phyloP scores from a whole-genome alignment of 2,888 invertebrate genomes.

The Crepidodera aurea region DNA sequence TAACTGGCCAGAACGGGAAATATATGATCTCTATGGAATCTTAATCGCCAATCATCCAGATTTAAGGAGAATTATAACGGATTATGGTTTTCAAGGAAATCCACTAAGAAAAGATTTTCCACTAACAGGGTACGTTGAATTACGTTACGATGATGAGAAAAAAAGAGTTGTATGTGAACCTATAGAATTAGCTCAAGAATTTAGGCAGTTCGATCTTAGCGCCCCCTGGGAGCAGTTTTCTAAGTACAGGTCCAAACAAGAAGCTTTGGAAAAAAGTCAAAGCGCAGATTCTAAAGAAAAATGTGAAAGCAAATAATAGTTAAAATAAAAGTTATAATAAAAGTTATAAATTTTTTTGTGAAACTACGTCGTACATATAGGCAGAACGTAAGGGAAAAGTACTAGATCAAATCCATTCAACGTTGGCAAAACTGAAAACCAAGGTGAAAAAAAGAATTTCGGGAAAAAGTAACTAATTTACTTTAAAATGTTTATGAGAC shows the following conservation, averaged over 20 bases:
- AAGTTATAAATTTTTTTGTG: too few species aligned
- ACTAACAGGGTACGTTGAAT: slow-evolving; percentile 93
- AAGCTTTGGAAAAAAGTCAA: slow-evolving; percentile 1
- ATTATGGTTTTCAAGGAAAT: slow-evolving; percentile 99
- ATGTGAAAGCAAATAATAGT: background rate
- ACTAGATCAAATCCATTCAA: too few species aligned
- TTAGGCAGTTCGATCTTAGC: slow-evolving; percentile 93
- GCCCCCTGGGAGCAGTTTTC: slow-evolving; percentile 99
- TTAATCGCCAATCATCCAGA: slow-evolving; percentile 98
- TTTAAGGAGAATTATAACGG: slow-evolving; percentile 93
- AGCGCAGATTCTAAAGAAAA: background rate
- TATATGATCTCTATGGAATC: slow-evolving; percentile 99
- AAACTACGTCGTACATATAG: too few species aligned
- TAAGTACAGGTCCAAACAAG: slow-evolving; percentile 58
- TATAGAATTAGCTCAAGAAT: slow-evolving; percentile 95
- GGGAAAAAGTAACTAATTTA: too few species aligned
- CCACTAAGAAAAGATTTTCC: slow-evolving; percentile 98
- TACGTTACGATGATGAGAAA: slow-evolving; percentile 95
- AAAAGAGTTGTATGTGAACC: slow-evolving; percentile 96
- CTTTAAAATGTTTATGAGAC: too few species aligned
- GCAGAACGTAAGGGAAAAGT: too few species aligned
- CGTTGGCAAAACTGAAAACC: too few species aligned
- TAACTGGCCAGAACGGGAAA: slow-evolving; percentile 94
- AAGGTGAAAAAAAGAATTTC: too few species aligned
- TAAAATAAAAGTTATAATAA: too few species aligned